Percentiles rank a stretch among this genome's conserved stretches.
phyloP scores from a whole-genome alignment of 2,888 invertebrate species.

The Meta bourneti region DNA sequence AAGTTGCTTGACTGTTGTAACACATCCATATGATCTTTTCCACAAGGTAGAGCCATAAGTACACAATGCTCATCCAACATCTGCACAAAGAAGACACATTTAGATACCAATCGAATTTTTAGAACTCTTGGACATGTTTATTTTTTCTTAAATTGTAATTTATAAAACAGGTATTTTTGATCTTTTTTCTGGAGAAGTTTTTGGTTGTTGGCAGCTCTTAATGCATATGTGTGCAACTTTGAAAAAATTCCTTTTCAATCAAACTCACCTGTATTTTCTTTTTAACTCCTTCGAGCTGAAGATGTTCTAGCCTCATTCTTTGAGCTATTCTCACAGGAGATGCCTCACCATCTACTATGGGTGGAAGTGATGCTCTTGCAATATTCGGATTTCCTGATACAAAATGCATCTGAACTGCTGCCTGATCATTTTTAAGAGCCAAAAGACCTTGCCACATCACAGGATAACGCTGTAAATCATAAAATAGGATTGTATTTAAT shows the following conservation, averaged over 20 bases:
- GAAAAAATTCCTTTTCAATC: neutral
- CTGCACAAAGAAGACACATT: constrained; percentile 82
- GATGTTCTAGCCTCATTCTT: constrained; percentile 97
- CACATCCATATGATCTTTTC: constrained; percentile 95
- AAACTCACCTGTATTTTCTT: constrained; percentile 90
- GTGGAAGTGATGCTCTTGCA: constrained; percentile 92
- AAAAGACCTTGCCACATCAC: constrained; percentile 98
- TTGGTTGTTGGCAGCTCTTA: too few relatives aligned
- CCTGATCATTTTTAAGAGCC: constrained; percentile 97
- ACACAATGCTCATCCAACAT: constrained; percentile 97
- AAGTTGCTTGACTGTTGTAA: constrained; percentile 95
- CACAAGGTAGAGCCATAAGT: constrained; percentile 96
- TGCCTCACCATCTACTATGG: constrained; percentile 87
- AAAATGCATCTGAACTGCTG: constrained; percentile 99
- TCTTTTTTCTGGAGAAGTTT: too few relatives aligned
- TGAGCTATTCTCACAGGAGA: constrained; percentile 93
- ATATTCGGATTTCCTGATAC: constrained; percentile 95
- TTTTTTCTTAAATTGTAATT: too few relatives aligned
- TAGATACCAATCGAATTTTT: too few relatives aligned
- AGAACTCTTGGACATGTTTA: too few relatives aligned
- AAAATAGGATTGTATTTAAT: neutral
- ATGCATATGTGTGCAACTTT: too few relatives aligned
- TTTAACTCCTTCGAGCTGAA: constrained; percentile 96
- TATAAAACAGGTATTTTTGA: too few relatives aligned
- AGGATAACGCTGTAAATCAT: constrained; percentile 88